Percentiles rank a stretch among this genome's conserved stretches.
Conservation (phyloP, 2,797 vertebrate genomes). For the Falco berigora region DNA sequence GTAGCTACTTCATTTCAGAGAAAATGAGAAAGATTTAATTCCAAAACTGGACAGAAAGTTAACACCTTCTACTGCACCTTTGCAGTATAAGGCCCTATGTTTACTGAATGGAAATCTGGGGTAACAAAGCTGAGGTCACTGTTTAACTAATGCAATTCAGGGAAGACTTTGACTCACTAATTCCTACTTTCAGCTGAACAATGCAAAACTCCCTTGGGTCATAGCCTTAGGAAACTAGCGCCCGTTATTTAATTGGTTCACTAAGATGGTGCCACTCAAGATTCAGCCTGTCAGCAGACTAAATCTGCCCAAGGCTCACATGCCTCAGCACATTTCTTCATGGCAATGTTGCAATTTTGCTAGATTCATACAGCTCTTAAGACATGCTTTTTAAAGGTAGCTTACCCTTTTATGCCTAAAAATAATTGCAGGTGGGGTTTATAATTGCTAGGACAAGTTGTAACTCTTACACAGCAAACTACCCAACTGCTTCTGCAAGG, state of each 20-base stretch:
- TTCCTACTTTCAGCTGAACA: slow-evolving; percentile 31
- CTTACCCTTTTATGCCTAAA: slow-evolving; percentile 33
- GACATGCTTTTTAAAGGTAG: slow-evolving; percentile 12
- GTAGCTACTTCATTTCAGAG: neutral
- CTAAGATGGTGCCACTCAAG: slow-evolving; percentile 27
- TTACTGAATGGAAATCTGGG: neutral
- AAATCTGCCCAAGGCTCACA: neutral
- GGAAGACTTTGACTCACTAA: slow-evolving; percentile 32
- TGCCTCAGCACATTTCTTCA: slow-evolving; percentile 52
- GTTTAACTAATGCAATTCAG: neutral
- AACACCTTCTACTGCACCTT: neutral
- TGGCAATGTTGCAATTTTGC: slow-evolving; percentile 30
- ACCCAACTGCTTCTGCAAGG: neutral
- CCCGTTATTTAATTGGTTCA: slow-evolving; percentile 49
- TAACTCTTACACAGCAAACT: slow-evolving; percentile 4
- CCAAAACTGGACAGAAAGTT: neutral
- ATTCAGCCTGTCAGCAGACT: slow-evolving; percentile 42
- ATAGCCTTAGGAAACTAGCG: neutral
- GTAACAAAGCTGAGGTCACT: slow-evolving; percentile 20
- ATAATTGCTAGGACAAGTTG: slow-evolving; percentile 41
- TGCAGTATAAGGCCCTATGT: neutral
- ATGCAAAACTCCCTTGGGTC: neutral
- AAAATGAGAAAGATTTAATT: neutral
- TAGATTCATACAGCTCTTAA: slow-evolving; percentile 1
- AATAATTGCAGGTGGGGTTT: slow-evolving; percentile 57